These are phyloP conservation scores for Columba guinea DNA, from an alignment of 2,797 vertebrate species.

Conservation along the genomic window DNA sequence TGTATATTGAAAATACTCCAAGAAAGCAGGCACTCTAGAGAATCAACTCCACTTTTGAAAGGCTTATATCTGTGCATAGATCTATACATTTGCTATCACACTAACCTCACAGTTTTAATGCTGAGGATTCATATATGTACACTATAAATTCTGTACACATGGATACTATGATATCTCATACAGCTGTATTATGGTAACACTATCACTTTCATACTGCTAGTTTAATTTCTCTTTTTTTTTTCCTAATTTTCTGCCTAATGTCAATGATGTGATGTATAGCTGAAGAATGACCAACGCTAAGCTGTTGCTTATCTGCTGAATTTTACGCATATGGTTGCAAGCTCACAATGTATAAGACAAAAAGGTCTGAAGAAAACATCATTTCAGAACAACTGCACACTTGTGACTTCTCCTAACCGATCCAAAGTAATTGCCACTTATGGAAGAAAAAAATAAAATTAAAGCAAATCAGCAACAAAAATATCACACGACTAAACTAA, in stretches of 20 bases:
- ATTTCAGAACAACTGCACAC: not conserved
- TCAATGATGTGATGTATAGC: not conserved
- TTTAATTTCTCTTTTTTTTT: not conserved
- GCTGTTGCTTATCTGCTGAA: not conserved
- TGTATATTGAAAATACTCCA: not conserved
- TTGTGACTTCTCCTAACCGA: not conserved
- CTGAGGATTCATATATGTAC: not conserved
- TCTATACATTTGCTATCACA: not conserved
- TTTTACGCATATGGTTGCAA: not conserved
- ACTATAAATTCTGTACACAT: not conserved
- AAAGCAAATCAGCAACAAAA: constrained; percentile 4
- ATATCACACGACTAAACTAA: not conserved
- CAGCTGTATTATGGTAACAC: not conserved
- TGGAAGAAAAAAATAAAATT: not conserved
- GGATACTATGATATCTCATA: not conserved
- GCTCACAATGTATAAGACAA: not conserved
- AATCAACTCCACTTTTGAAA: not conserved
- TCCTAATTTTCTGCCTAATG: not conserved
- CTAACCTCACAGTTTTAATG: not conserved
- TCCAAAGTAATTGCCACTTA: not conserved
- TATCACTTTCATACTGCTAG: not conserved
- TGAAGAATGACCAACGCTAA: not conserved
- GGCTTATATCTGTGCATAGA: not conserved
- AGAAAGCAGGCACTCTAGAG: not conserved
- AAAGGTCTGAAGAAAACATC: not conserved